Conservation (phyloP, 2,888 invertebrate genomes). For the Priocnemis perturbator region DNA sequence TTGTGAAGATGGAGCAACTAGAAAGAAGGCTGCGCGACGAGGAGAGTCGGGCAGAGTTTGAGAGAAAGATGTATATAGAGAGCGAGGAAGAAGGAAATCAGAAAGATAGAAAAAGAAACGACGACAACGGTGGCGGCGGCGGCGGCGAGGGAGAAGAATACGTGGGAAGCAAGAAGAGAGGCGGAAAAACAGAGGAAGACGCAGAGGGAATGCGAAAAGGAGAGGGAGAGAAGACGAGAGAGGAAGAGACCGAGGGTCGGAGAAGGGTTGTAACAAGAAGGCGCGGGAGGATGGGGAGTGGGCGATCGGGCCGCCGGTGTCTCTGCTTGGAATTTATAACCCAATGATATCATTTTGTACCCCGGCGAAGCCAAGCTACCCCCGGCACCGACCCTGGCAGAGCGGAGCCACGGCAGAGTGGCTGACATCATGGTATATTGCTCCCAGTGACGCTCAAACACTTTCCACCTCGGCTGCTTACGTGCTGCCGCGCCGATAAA, state of each 20-base stretch:
- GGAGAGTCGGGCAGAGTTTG: slow-evolving; percentile 31
- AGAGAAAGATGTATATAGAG: slow-evolving; percentile 46
- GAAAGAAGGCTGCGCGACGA: slow-evolving; percentile 18
- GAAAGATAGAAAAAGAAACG: not conserved
- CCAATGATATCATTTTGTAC: slow-evolving; percentile 75
- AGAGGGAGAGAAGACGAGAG: slow-evolving; percentile 76
- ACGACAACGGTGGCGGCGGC: not conserved
- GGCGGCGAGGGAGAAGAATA: slow-evolving; percentile 71
- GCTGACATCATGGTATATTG: slow-evolving; percentile 74
- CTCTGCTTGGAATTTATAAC: slow-evolving; percentile 74
- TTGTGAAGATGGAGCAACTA: slow-evolving; percentile 35
- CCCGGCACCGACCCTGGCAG: slow-evolving; percentile 61
- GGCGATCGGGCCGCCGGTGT: slow-evolving; percentile 70
- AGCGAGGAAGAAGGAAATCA: not conserved
- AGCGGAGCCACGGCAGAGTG: slow-evolving; percentile 65
- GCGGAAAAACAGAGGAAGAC: slow-evolving; percentile 72
- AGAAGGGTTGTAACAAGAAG: slow-evolving; percentile 65
- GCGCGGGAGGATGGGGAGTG: slow-evolving; percentile 50
- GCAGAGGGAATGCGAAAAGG: slow-evolving; percentile 39
- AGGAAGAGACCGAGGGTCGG: slow-evolving; percentile 69
- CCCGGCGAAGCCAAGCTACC: slow-evolving; percentile 70
- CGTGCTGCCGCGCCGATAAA: slow-evolving; percentile 39
- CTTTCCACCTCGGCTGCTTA: slow-evolving; percentile 56
- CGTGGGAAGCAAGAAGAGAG: slow-evolving; percentile 72
- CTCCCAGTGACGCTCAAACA: slow-evolving; percentile 73